Percentiles rank a stretch among this genome's conserved stretches.
These are phyloP conservation scores for Loriculus beryllinus DNA, from an alignment of 2,797 vertebrate species.

Conservation along the genomic window DNA sequence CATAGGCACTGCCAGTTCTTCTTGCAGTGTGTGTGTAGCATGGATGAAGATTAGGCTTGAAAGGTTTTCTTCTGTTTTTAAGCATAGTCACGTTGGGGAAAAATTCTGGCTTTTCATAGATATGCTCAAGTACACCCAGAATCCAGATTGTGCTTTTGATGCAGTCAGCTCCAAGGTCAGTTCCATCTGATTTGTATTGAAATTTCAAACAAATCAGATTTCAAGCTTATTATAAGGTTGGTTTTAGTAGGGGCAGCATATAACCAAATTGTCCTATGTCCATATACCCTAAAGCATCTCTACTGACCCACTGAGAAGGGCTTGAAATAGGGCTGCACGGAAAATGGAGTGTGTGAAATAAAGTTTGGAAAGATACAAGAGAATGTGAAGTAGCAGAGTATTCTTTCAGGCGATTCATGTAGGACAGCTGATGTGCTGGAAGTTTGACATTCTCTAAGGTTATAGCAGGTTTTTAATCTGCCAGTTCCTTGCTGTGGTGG, in stretches of 20 bases:
- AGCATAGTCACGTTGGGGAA: background rate
- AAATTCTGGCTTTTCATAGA: background rate
- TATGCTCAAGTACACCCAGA: background rate
- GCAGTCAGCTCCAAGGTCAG: background rate
- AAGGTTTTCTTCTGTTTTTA: background rate
- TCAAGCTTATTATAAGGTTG: background rate
- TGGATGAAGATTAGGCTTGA: background rate
- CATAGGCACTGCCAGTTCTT: background rate
- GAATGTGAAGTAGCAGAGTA: background rate
- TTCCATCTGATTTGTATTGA: background rate
- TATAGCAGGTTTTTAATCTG: background rate
- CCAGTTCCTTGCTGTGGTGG: background rate
- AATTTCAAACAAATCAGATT: background rate
- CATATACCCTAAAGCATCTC: background rate
- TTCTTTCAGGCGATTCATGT: background rate
- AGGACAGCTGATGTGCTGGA: background rate
- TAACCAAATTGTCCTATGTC: background rate
- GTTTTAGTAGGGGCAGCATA: background rate
- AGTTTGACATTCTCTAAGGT: background rate
- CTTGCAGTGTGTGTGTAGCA: background rate
- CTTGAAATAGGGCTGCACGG: background rate
- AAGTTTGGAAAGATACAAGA: background rate
- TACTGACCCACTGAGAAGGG: background rate
- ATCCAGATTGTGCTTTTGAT: background rate
- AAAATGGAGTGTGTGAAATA: background rate